Conservation (phyloP, 23 tunicate species). For the Ascidia mentula region DNA sequence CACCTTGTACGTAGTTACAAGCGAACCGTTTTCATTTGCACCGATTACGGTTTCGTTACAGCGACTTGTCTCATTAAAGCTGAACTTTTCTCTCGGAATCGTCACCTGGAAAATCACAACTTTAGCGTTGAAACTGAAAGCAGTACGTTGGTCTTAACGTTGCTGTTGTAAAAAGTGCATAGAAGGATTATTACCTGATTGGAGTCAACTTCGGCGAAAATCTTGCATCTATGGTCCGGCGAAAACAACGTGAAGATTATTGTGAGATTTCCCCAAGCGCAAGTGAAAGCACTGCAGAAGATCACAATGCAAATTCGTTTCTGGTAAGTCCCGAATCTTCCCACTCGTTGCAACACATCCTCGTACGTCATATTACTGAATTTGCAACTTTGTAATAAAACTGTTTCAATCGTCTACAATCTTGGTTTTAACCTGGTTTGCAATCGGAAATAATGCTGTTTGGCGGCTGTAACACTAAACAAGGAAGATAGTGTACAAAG, state of each 20-base stretch:
- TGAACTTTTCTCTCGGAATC: too few relatives aligned
- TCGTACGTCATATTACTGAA: slow-evolving; percentile 35
- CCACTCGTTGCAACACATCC: slow-evolving; percentile 16
- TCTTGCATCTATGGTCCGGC: slow-evolving; percentile 27
- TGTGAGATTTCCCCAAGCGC: slow-evolving; percentile 25
- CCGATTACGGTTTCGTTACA: background rate
- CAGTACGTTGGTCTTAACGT: too few relatives aligned
- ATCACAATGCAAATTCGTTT: slow-evolving; percentile 26
- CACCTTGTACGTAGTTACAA: background rate
- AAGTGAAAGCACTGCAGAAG: slow-evolving; percentile 13
- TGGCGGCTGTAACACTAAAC: too few relatives aligned
- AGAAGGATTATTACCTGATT: background rate
- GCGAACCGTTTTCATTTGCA: background rate
- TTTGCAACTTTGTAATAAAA: too few relatives aligned
- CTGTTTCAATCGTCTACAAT: too few relatives aligned
- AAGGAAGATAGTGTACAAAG: too few relatives aligned
- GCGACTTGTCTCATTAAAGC: too few relatives aligned
- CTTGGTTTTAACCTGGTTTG: too few relatives aligned
- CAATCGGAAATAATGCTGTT: too few relatives aligned
- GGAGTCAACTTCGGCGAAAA: background rate
- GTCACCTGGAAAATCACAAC: too few relatives aligned
- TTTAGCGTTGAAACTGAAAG: too few relatives aligned
- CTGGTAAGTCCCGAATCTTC: slow-evolving; percentile 32
- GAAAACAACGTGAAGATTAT: slow-evolving; percentile 27
- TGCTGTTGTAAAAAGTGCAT: too few relatives aligned